These are phyloP conservation scores for Neomicropteryx cornuta DNA, from an alignment of 1,140 invertebrate genomes.

Conservation along the genomic window DNA sequence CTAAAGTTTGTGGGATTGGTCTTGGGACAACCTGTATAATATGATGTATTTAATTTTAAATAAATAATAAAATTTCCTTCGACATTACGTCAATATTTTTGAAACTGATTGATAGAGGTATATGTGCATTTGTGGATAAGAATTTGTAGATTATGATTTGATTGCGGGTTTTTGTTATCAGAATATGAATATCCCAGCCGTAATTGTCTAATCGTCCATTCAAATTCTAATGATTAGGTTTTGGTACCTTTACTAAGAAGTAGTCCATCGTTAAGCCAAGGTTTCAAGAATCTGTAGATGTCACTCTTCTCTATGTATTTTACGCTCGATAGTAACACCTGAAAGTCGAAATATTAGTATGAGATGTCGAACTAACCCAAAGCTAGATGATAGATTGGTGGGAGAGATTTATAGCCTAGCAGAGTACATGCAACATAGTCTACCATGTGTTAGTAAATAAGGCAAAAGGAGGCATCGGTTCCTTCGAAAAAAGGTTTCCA, in stretches of 20 bases:
- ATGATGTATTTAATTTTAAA: constrained; percentile 5
- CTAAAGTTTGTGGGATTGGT: no score
- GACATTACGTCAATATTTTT: constrained; percentile 12
- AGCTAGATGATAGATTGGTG: neutral
- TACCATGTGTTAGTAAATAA: no score
- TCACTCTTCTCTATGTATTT: constrained; percentile 50
- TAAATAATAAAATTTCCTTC: constrained; percentile 9
- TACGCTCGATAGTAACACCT: constrained; percentile 16
- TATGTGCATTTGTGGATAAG: no score
- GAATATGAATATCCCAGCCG: no score
- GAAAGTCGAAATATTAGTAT: constrained; percentile 6
- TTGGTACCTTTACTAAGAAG: constrained; percentile 43
- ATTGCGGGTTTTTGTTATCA: no score
- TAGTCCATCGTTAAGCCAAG: constrained; percentile 65
- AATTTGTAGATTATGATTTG: no score
- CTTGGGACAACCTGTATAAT: no score
- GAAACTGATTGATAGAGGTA: no score
- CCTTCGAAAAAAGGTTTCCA: no score
- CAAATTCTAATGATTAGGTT: no score
- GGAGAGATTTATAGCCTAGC: neutral
- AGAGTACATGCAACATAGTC: neutral
- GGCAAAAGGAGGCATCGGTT: no score
- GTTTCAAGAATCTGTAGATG: constrained; percentile 55
- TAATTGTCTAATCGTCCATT: no score
- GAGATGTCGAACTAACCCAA: neutral